A percentile compares a stretch with the other conserved stretches of the same genome.
These are phyloP conservation scores for Petrocephalus zakoni DNA, from an alignment of 2,113 vertebrate species.

Conservation along the genomic window DNA sequence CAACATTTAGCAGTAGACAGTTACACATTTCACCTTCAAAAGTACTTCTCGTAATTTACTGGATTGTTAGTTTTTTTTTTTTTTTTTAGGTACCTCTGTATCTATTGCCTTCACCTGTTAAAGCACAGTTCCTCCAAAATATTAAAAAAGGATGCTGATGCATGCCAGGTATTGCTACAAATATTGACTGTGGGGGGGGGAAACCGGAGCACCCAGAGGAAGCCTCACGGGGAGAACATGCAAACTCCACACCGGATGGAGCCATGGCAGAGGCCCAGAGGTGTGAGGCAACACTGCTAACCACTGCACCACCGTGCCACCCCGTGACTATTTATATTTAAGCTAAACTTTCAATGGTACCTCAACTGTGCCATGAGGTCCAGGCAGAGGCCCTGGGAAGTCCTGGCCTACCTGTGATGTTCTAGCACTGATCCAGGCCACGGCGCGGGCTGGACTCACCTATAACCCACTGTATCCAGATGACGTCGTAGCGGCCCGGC, in stretches of 20 bases:
- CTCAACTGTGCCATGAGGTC: not conserved
- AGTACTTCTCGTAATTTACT: not conserved
- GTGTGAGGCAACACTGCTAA: not conserved
- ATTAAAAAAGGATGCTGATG: not conserved
- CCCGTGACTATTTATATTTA: not conserved
- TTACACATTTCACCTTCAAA: not conserved
- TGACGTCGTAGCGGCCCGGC: constrained; percentile 77
- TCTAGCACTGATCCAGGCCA: not conserved
- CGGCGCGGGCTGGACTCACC: constrained; percentile 61
- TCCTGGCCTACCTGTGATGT: not conserved
- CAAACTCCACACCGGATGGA: not conserved
- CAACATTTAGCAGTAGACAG: not conserved
- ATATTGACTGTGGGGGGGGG: not conserved
- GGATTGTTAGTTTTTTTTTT: not conserved
- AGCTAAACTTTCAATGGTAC: not conserved
- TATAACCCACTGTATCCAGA: constrained; percentile 99
- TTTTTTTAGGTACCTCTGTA: not conserved
- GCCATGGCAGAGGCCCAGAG: not conserved
- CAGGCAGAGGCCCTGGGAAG: not conserved
- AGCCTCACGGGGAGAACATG: not conserved
- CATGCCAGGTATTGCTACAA: no score
- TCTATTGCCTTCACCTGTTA: not conserved
- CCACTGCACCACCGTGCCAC: not conserved
- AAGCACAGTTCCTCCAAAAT: not conserved
- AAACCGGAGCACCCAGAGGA: not conserved